Base-by-base conservation (phyloP, 2,888 invertebrate species). In the Pandemis corylana region DNA sequence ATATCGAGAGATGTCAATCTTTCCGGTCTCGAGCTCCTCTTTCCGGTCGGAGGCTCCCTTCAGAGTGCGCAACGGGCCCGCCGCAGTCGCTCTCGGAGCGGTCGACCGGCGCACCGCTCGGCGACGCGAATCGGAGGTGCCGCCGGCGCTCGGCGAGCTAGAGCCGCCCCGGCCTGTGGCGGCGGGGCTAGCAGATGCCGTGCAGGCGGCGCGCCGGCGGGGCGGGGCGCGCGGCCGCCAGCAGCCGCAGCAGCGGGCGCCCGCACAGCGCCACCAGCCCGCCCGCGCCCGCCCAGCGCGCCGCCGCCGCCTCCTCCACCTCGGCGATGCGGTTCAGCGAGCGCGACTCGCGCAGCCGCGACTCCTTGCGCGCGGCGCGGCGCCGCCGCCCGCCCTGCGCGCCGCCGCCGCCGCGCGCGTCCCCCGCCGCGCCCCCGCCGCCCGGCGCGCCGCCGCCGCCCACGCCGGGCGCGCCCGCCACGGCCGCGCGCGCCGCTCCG, bases 241-340 rank as follows among this genome's bases (percentile, higher is more conserved):
- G 93, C 66, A 95, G 95, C 76, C 93, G 92, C 84, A 93, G 85
- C 80, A 93, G 95, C 96, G 74, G 95, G 94, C 76, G 94, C 89
- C 68, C 89, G 86, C 94, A 93, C 80, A 93, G 83, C 81, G 93
- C 93, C 81, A 88, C 93, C 80, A 94, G 84, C 66, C 91, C 86
- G 67, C 82, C 90, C 78, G 89, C 89, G 79, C 89, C 91, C 81
- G 84, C 87, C 86, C 92, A 90, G 68, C 92, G 90, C 80, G 89
- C 95, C 68, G 89, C 89, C 75, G 86, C 87, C 71, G 96, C 97
- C 87, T 97, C 97, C 89, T 97, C 97, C 79, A 97, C 97, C 92
- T 98, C 98, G 15, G 97, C 97, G 78, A 98, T 97, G 78, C 97
- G 96, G 89, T 97, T 98, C 76, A 98, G 91, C 42, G 97, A 97